A percentile compares a stretch with the other conserved stretches of the same genome.
Conservation (phyloP, 2,113 vertebrate genomes). For the Coptodon rendalli region DNA sequence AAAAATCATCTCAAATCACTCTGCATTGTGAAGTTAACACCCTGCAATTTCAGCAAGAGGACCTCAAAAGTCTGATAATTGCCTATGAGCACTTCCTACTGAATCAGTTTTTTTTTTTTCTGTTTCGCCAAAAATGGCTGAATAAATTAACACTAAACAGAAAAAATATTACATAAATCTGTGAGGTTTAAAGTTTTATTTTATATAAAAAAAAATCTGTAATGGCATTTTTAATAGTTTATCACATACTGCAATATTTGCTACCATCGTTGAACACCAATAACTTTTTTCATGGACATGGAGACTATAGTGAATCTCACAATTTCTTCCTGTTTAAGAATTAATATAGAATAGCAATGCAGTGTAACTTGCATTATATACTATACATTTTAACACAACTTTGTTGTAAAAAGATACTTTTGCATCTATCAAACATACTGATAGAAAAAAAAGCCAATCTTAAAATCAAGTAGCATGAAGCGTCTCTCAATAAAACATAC, state of each 20-base stretch:
- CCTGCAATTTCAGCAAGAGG: background rate
- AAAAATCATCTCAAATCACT: background rate
- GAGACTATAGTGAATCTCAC: background rate
- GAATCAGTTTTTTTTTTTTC: background rate
- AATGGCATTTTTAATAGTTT: background rate
- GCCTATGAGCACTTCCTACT: rapidly evolving
- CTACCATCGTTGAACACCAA: background rate
- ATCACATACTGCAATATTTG: background rate
- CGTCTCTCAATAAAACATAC: background rate
- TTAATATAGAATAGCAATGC: background rate
- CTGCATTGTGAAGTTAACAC: background rate
- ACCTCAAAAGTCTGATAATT: background rate
- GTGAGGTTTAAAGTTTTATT: background rate
- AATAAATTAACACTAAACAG: background rate
- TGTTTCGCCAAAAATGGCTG: background rate
- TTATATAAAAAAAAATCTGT: background rate
- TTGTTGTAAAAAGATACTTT: background rate
- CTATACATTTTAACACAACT: background rate
- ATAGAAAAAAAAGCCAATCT: background rate
- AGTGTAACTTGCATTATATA: background rate
- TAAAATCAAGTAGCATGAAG: background rate
- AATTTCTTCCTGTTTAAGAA: background rate
- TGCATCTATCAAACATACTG: background rate
- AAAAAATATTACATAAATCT: background rate
- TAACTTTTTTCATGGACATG: background rate